Evolutionary conservation across 2,797 vertebrate species (phyloP).

Genomic region (Mus minutoides): DNA sequence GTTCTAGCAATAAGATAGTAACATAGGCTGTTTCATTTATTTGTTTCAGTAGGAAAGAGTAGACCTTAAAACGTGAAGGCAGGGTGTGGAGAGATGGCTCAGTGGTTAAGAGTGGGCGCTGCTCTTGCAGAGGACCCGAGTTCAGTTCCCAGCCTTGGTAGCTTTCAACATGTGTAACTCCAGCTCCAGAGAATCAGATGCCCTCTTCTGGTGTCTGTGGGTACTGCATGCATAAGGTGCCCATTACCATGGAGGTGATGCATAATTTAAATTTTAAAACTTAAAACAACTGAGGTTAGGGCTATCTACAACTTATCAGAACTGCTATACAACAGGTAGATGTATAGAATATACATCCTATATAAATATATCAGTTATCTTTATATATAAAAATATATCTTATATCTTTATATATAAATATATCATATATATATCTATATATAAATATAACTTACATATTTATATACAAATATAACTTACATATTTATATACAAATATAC

Average conservation of each 20-base stretch:
- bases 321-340: fast-evolving
- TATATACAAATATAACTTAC: not conserved
- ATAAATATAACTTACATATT: not conserved
- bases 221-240: not conserved
- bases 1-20: not conserved
- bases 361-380: not conserved
- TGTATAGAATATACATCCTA: too few relatives aligned
- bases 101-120: not conserved
- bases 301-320: not conserved
- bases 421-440: not conserved
- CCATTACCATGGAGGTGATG: not conserved
- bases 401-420: too few relatives aligned
- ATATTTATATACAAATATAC: not conserved
- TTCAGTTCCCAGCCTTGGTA: not conserved
- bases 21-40: not conserved
- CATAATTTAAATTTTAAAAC: not conserved
- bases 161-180: not conserved
- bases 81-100: not conserved
- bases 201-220: not conserved
- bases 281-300: not conserved
- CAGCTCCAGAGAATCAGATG: not conserved
- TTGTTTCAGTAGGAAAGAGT: not conserved
- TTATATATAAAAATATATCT: too few relatives aligned
- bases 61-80: not conserved
- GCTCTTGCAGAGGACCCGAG: not conserved